These are phyloP conservation scores for Ceratosolen fusciceps DNA, from an alignment of 1,140 invertebrate species.

Conservation along the genomic window DNA sequence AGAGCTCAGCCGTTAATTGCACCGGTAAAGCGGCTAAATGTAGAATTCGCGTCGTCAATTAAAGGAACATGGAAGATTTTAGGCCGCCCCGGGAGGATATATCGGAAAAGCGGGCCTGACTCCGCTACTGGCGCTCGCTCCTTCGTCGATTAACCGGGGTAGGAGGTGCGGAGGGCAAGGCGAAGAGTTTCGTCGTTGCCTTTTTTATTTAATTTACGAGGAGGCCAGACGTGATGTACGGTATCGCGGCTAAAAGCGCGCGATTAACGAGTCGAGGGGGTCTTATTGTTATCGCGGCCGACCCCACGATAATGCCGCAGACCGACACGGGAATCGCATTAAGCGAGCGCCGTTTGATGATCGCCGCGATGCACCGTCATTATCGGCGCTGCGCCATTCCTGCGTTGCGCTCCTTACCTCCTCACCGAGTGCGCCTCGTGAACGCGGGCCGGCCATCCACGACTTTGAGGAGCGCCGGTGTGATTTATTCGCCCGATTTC, in stretches of 20 bases:
- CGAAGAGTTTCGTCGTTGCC: no score
- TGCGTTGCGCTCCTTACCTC: not conserved
- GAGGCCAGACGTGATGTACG: not conserved
- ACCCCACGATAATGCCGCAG: not conserved
- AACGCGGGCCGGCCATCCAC: not conserved
- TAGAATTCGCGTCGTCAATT: no score
- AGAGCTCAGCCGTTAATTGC: no score
- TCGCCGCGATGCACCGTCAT: slow-evolving; percentile 49
- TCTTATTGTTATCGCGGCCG: slow-evolving; percentile 12
- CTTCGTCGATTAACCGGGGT: no score
- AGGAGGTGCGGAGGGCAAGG: not conserved
- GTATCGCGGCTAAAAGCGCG: slow-evolving; percentile 1
- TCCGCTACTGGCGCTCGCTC: not conserved
- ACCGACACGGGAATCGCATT: slow-evolving; percentile 61
- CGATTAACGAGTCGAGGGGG: not conserved
- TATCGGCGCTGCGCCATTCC: not conserved
- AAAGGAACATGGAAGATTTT: no score
- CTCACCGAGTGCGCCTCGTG: no score
- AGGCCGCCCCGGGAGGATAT: no score
- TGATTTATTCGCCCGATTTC: not conserved
- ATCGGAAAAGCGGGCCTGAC: no score
- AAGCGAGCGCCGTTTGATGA: slow-evolving; percentile 58
- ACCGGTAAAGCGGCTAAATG: no score
- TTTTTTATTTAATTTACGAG: no score
- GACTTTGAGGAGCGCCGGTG: not conserved